Percentiles rank a stretch among this genome's conserved stretches.
Evolutionary conservation across 1,140 invertebrate genomes (phyloP).

Genomic region (Megalonaias nervosa): DNA sequence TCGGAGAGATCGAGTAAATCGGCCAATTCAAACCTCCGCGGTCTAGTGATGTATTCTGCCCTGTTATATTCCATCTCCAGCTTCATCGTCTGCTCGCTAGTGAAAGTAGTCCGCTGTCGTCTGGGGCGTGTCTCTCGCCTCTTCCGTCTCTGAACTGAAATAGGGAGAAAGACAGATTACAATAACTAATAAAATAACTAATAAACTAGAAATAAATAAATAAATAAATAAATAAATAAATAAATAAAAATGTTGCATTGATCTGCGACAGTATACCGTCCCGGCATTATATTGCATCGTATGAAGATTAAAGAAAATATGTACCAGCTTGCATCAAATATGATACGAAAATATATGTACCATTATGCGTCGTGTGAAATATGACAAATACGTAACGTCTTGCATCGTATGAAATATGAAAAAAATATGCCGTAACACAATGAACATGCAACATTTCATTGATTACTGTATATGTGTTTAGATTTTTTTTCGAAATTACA

Average conservation of each 20-base stretch:
- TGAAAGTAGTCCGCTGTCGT: slow-evolving; percentile 94
- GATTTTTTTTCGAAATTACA: too few species aligned
- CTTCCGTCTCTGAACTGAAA: slow-evolving; percentile 84
- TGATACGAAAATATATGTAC: too few species aligned
- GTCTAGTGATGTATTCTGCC: slow-evolving; percentile 92
- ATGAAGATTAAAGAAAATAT: too few species aligned
- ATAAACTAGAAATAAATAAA: background rate
- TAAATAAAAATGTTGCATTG: background rate
- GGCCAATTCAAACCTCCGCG: slow-evolving; percentile 86
- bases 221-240: background rate
- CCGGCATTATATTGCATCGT: too few species aligned
- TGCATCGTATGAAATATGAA: too few species aligned
- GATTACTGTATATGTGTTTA: too few species aligned
- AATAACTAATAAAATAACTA: background rate
- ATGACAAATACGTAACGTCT: too few species aligned
- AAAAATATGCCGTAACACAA: too few species aligned
- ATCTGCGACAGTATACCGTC: background rate
- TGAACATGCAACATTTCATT: too few species aligned
- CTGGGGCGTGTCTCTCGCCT: slow-evolving; percentile 88
- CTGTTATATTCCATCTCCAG: slow-evolving; percentile 92
- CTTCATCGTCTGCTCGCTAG: slow-evolving; percentile 90
- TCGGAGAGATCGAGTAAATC: slow-evolving; percentile 87
- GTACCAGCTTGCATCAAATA: too few species aligned
- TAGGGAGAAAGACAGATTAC: slow-evolving; percentile 17
- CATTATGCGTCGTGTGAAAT: too few species aligned